A percentile compares a stretch with the other conserved stretches of the same genome.
Conservation (phyloP, 2,797 vertebrate species). For the Galago senegalensis region DNA sequence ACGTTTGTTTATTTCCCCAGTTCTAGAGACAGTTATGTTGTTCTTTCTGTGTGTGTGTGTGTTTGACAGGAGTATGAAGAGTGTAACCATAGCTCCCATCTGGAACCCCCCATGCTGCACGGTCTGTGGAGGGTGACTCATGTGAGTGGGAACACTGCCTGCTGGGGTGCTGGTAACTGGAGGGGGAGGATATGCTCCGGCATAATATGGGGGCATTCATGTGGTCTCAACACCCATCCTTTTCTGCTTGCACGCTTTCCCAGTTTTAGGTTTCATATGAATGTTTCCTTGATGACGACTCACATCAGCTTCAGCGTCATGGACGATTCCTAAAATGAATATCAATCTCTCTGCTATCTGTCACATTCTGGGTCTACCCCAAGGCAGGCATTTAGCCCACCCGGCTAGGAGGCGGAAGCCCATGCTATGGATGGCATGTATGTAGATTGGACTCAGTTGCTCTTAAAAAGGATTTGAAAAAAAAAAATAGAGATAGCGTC, state of each 20-base stretch:
- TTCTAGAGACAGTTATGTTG: not conserved
- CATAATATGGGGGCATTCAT: not conserved
- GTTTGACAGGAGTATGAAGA: no score
- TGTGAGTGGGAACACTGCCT: not conserved
- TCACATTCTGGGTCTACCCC: not conserved
- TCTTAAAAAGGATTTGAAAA: conserved; percentile 2
- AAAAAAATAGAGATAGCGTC: not conserved
- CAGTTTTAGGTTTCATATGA: not conserved
- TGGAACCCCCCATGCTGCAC: not conserved
- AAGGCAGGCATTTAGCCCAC: not conserved
- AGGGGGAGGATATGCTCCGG: not conserved
- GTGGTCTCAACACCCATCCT: not conserved
- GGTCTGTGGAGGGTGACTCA: not conserved
- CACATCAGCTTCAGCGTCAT: not conserved
- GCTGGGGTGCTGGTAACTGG: not conserved
- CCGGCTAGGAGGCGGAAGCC: not conserved
- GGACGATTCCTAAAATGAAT: not conserved
- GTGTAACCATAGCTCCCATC: not conserved
- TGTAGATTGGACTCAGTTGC: not conserved
- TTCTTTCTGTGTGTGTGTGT: not conserved
- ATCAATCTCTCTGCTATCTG: not conserved
- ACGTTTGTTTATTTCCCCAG: not conserved
- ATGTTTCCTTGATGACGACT: not conserved
- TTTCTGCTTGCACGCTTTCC: not conserved
- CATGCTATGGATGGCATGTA: not conserved